Base-by-base conservation (phyloP, 2,888 invertebrate species). In the Timema cristinae region DNA sequence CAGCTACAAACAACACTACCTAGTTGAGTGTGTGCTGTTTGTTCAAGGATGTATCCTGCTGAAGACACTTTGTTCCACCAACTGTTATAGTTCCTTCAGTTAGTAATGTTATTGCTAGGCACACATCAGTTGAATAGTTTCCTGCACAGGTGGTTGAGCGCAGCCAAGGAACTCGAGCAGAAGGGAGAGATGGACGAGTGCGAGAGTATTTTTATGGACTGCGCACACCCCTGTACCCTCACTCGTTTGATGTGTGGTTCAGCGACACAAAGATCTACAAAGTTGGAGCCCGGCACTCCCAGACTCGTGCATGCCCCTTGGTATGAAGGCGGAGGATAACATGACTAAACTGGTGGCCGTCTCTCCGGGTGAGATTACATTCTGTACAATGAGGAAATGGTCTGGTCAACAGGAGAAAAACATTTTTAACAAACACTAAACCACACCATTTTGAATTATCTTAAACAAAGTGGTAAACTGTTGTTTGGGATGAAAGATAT, bases 181-280 rank as follows among this genome's bases (percentile, higher is more conserved):
- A 96, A 80, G 81, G 87, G 0, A 85, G 97, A 56, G 96, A 97
- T 83, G 86, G 87, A 69, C 86, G 93, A 68, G 91, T 97, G 7
- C 85, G 94, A 56, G 94, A 97, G 83, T 99, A 98, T 83, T 99
- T 98, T 85, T 99, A 99, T 84, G 98, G 98, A 0, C 74, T 78
- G 16, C 82, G 88, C 75, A 89, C 92, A 8, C 88, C 93, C 0
- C 87, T 95, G 74, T 96, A 95, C 84, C 97, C 97, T 0, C 96
- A 97, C 81, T 95, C 95, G 0, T 96, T 97, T 81, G 97, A 97
- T 81, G 91, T 97, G 1, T 94, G 95, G 81, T 96, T 93, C 87
- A 84, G 88, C 2, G 97, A 97, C 77, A 86, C 97, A 10, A 92
- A 92, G 80, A 90, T 98, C 54, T 97, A 90, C 81, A 97, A 97